Conservation (phyloP, 2,888 invertebrate species). For the Selenia dentaria region DNA sequence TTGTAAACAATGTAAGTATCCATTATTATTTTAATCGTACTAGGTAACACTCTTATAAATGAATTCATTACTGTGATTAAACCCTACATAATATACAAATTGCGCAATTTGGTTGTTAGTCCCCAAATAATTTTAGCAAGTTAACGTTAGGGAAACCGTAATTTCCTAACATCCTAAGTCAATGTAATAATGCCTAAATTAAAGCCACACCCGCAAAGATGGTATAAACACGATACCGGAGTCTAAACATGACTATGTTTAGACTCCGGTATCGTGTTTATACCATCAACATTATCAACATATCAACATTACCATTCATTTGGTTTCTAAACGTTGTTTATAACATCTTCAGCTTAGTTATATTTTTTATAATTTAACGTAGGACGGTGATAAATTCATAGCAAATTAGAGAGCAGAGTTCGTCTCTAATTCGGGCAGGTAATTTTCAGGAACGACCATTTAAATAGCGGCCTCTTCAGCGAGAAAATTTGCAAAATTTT, state of each 20-base stretch:
- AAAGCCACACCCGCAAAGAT: conserved; percentile 1
- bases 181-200: conserved; percentile 16
- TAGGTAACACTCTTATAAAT: no score
- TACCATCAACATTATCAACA: no score
- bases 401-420: conserved; percentile 18
- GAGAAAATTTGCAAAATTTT: conserved; percentile 26
- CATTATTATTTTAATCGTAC: no score
- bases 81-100: no score
- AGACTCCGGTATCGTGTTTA: no score
- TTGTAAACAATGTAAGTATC: no score
- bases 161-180: conserved; percentile 17
- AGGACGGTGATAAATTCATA: conserved; percentile 23
- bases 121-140: no score
- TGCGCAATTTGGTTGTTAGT: no score
- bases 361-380: conserved; percentile 20
- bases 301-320: neutral
- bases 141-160: neutral
- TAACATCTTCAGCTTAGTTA: conserved; percentile 12
- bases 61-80: no score
- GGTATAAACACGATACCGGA: conserved; percentile 6
- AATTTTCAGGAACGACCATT: conserved; percentile 27
- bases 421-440: conserved; percentile 23
- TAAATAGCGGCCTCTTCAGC: conserved; percentile 27
- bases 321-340: conserved; percentile 11
- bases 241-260: conserved; percentile 9